Base-by-base conservation (phyloP, 2,888 invertebrate genomes). In the Sphaeridia pumilis region DNA sequence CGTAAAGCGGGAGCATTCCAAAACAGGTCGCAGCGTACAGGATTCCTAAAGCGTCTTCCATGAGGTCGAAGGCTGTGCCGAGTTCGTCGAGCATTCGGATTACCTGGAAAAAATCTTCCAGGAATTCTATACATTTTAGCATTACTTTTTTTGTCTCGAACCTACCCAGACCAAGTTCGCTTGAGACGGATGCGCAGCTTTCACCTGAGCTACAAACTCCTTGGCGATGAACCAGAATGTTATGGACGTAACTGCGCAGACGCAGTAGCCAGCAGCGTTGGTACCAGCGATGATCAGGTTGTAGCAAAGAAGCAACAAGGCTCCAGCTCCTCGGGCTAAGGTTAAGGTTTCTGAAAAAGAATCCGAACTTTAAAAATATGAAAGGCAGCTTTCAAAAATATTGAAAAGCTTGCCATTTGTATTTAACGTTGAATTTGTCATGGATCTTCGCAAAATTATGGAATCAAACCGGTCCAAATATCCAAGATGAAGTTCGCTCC, bases 91-190 rank as follows among this genome's bases (percentile, higher is more conserved):
- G 17, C 17, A 38, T 5, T 38, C 17, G 17, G 5, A 14, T 17
- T 38, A 38, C 17, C 38, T 38, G 20, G 38, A 38, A 38, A 38
- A 12, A 38, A 38, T n/a, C n/a, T n/a, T n/a, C n/a, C n/a, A n/a
- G n/a, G n/a, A n/a, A n/a, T n/a, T n/a, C n/a, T 10, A 31, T 31
- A 14, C 31, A 31, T 10, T 31, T 10, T 10, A 31, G 14, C 31
- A 14, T 7, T 14, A 14, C 31, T 14, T 31, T 10, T 10, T 31
- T 31, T 31, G 31, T 7, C 7, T 10, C 14, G 31, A 7, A 31
- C 31, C 14, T 38, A 38, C 38, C 38, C 38, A 38, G 5, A 17
- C 5, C 17, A 38, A 5, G 10, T 17, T 5, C 17, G 12, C 10
- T 17, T 38, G 38, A 17, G 10, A 17, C 20, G 12, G 12, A 5